Percentiles rank a stretch among this genome's conserved stretches.
Conservation (phyloP, 2,888 invertebrate species). For the Andrena bicolor region DNA sequence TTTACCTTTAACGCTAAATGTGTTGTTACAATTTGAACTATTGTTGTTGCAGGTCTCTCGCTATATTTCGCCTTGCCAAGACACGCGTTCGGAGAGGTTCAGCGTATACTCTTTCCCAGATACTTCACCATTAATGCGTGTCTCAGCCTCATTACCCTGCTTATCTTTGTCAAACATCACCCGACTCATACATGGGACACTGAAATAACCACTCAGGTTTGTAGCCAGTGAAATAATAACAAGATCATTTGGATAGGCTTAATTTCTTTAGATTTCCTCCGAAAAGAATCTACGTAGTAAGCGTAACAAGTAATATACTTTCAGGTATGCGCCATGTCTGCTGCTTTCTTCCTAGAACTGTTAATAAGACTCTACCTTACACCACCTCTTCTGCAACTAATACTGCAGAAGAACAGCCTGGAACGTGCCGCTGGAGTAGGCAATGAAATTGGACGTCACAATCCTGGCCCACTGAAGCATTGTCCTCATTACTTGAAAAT, state of each 20-base stretch:
- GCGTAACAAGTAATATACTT: not conserved
- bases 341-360: constrained; percentile 91
- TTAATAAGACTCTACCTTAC: constrained; percentile 92
- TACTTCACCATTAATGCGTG: constrained; percentile 93
- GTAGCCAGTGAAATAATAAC: not conserved
- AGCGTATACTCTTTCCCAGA: constrained; percentile 94
- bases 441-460: constrained; percentile 91
- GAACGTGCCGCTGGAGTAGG: constrained; percentile 92
- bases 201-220: constrained; percentile 86
- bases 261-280: not conserved
- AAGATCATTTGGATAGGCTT: not conserved
- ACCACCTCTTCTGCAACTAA: constrained; percentile 90
- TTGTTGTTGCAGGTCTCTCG: constrained; percentile 89
- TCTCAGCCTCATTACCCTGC: constrained; percentile 90
- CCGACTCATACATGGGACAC: constrained; percentile 85
- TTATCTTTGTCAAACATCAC: constrained; percentile 90
- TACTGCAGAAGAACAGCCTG: constrained; percentile 91
- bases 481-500: constrained; percentile 93
- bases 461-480: constrained; percentile 90
- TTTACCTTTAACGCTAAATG: not conserved
- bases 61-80: constrained; percentile 94
- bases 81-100: constrained; percentile 94
- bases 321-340: constrained; percentile 88
- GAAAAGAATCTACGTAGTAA: not conserved
- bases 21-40: not conserved